Conservation (phyloP, 2,113 vertebrate species). For the Haemorhous mexicanus region DNA sequence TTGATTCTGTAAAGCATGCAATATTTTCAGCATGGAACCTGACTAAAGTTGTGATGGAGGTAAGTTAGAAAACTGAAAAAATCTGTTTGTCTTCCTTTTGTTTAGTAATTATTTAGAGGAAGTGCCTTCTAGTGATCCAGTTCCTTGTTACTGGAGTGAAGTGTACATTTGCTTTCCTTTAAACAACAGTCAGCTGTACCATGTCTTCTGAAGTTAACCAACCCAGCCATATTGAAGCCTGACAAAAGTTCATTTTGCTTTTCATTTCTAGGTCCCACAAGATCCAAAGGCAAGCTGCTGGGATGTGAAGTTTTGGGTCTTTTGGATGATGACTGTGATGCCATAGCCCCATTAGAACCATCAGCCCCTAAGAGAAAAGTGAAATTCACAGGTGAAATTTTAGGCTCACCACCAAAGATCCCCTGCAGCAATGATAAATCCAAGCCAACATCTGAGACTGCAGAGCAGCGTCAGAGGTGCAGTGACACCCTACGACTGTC, state of each 20-base stretch:
- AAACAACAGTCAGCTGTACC: neutral
- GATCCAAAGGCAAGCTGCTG: neutral
- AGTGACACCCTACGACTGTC: neutral
- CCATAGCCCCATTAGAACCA: neutral
- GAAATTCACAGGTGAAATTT: conserved; percentile 32
- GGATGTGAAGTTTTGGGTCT: conserved; percentile 62
- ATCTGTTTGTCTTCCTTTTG: neutral
- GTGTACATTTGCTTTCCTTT: neutral
- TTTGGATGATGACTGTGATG: conserved; percentile 61
- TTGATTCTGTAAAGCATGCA: neutral
- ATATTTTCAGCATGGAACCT: neutral
- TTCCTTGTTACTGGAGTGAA: neutral
- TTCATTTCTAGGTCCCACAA: conserved; percentile 71
- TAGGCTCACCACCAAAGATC: conserved; percentile 66
- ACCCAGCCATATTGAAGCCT: neutral
- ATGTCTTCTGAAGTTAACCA: neutral
- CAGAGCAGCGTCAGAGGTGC: neutral
- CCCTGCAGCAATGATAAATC: neutral
- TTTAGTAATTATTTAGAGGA: neutral
- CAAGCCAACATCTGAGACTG: neutral
- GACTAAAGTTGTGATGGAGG: neutral
- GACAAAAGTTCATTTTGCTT: neutral
- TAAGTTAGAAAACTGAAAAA: neutral
- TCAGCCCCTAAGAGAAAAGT: conserved; percentile 60
- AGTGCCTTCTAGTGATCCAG: neutral